Conservation (phyloP, 2,888 invertebrate species). For the Hyposoter dolosus region DNA sequence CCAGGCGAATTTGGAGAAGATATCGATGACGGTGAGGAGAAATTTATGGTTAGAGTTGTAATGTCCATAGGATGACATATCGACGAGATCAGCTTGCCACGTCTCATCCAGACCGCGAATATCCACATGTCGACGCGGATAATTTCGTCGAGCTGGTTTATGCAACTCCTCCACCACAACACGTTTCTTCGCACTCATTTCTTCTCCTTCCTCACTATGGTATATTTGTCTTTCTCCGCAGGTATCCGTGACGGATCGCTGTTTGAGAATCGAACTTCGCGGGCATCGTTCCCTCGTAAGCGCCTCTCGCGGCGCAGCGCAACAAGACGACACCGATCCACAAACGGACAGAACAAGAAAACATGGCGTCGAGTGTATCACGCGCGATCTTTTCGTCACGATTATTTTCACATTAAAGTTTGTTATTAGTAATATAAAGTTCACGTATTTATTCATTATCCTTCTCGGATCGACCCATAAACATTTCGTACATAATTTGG, state of each 20-base stretch:
- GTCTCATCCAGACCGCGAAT: too few relatives aligned
- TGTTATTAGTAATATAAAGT: background rate
- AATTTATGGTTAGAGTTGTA: too few relatives aligned
- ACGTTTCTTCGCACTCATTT: too few relatives aligned
- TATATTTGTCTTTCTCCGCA: too few relatives aligned
- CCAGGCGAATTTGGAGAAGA: too few relatives aligned
- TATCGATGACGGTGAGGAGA: too few relatives aligned
- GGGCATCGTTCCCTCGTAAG: background rate
- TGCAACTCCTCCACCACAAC: too few relatives aligned
- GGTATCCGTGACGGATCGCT: background rate
- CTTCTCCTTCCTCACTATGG: too few relatives aligned
- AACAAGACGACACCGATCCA: background rate
- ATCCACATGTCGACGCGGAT: too few relatives aligned
- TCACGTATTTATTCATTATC: background rate
- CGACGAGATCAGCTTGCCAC: too few relatives aligned
- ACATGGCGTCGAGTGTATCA: background rate
- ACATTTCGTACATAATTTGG: slow-evolving; percentile 13
- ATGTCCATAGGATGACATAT: too few relatives aligned
- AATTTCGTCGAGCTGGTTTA: too few relatives aligned
- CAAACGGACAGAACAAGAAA: background rate
- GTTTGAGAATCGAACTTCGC: slow-evolving; percentile 10
- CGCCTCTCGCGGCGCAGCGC: slow-evolving; percentile 8
- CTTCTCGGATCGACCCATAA: slow-evolving; percentile 17
- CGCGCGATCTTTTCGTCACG: slow-evolving; percentile 10
- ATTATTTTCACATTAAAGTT: background rate